These are phyloP conservation scores for Latheticus oryzae DNA, from an alignment of 2,888 invertebrate genomes.

Conservation along the genomic window DNA sequence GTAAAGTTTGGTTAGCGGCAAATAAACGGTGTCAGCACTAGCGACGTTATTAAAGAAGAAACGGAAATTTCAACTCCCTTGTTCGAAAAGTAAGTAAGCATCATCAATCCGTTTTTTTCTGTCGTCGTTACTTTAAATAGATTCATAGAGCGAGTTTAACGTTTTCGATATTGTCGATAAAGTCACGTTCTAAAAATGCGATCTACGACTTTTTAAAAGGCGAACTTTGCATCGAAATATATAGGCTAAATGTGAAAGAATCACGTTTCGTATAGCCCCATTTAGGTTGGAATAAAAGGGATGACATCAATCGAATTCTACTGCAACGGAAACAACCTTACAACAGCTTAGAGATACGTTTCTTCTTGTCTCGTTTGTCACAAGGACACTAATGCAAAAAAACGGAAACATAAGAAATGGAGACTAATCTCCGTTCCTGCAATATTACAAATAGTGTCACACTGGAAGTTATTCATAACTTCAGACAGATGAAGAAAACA, in stretches of 20 bases:
- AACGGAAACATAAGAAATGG: too few relatives aligned
- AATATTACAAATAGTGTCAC: too few relatives aligned
- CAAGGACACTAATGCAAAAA: slow-evolving; percentile 23
- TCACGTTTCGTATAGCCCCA: slow-evolving; percentile 57
- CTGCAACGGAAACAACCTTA: slow-evolving; percentile 24
- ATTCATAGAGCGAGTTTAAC: slow-evolving; percentile 34
- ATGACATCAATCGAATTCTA: slow-evolving; percentile 44
- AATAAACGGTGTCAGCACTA: slow-evolving; percentile 31
- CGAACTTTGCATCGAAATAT: slow-evolving; percentile 55
- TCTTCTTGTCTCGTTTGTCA: slow-evolving; percentile 34
- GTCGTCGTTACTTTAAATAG: slow-evolving; percentile 35
- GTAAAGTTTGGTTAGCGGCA: slow-evolving; percentile 32
- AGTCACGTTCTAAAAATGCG: slow-evolving; percentile 42
- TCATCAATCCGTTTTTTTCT: slow-evolving; percentile 26
- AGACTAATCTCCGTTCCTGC: too few relatives aligned
- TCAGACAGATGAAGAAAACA: too few relatives aligned
- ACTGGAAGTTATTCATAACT: too few relatives aligned
- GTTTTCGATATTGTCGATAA: slow-evolving; percentile 30
- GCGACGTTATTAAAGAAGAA: slow-evolving; percentile 30
- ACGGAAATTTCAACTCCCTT: slow-evolving; percentile 15
- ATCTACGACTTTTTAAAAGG: slow-evolving; percentile 51
- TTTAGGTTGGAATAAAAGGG: slow-evolving; percentile 52
- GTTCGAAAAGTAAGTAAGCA: slow-evolving; percentile 23
- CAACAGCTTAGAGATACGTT: slow-evolving; percentile 28
- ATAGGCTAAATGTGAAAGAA: slow-evolving; percentile 62